Conservation (phyloP, 2,888 invertebrate genomes). For the Andrena hattorfiana region DNA sequence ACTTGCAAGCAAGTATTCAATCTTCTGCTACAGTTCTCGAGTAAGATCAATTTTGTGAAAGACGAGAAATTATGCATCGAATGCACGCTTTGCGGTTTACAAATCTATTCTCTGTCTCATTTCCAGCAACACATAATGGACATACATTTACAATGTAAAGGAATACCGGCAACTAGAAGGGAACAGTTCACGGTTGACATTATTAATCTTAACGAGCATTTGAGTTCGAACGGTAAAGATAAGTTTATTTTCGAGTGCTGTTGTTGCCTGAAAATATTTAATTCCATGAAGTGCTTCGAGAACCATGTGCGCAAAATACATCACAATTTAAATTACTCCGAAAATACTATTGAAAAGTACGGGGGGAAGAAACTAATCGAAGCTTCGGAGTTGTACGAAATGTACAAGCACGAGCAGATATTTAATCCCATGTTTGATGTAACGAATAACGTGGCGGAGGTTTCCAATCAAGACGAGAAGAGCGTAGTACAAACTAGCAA, state of each 20-base stretch:
- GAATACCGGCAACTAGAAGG: not conserved
- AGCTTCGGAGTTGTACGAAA: not conserved
- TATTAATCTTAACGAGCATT: not conserved
- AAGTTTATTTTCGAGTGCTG: constrained; percentile 32
- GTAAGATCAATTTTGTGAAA: constrained; percentile 16
- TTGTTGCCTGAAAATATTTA: constrained; percentile 32
- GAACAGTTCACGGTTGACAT: constrained; percentile 12
- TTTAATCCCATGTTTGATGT: constrained; percentile 3
- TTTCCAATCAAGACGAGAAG: not conserved
- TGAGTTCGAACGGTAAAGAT: not conserved
- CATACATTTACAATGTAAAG: constrained; percentile 41
- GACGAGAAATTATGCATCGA: constrained; percentile 29
- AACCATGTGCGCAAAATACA: constrained; percentile 1
- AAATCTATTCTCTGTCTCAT: constrained; percentile 29
- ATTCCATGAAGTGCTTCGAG: not conserved
- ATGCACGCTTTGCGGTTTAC: constrained; percentile 43
- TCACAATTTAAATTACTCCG: not conserved
- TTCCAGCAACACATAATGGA: constrained; percentile 48
- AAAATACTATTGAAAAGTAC: no score
- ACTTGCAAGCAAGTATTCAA: constrained; percentile 36
- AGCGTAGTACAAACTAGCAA: not conserved
- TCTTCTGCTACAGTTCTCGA: constrained; percentile 41
- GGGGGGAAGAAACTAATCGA: not conserved
- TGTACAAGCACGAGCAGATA: not conserved
- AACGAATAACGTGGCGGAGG: not conserved